Percentiles rank a stretch among this genome's conserved stretches.
phyloP scores from a whole-genome alignment of 2,113 vertebrate species.

The Cinclus mexicanus region DNA sequence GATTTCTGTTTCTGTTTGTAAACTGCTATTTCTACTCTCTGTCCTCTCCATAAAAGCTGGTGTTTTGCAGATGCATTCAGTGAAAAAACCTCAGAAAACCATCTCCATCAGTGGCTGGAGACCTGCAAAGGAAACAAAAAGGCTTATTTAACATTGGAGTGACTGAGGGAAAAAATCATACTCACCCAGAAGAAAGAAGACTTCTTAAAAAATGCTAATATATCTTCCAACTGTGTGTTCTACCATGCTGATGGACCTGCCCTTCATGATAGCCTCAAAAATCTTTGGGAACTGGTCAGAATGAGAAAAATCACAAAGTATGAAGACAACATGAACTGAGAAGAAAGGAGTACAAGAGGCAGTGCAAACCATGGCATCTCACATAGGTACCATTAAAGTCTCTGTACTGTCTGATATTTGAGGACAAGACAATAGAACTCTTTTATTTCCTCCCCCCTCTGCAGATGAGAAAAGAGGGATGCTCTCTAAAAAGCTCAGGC shows the following conservation, averaged over 20 bases:
- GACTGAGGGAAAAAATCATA: not conserved
- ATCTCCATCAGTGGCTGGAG: not conserved
- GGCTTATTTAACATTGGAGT: not conserved
- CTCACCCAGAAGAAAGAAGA: not conserved
- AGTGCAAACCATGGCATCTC: not conserved
- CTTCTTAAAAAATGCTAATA: not conserved
- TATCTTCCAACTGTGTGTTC: accelerated
- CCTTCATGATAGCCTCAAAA: not conserved
- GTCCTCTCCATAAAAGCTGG: not conserved
- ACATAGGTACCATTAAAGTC: not conserved
- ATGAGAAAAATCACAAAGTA: not conserved
- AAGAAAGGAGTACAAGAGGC: not conserved
- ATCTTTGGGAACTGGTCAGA: not conserved
- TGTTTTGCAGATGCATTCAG: not conserved
- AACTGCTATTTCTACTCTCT: not conserved
- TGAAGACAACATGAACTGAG: not conserved
- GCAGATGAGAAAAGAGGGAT: not conserved
- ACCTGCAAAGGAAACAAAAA: not conserved
- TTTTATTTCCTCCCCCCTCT: not conserved
- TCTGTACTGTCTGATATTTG: not conserved
- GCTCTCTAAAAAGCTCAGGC: not conserved
- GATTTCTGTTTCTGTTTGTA: not conserved
- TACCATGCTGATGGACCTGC: not conserved
- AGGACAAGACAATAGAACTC: not conserved
- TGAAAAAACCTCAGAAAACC: not conserved